A percentile compares a stretch with the other conserved stretches of the same genome.
These are phyloP conservation scores for Drosophila tripunctata DNA, from an alignment of 2,888 invertebrate genomes.

Conservation along the genomic window DNA sequence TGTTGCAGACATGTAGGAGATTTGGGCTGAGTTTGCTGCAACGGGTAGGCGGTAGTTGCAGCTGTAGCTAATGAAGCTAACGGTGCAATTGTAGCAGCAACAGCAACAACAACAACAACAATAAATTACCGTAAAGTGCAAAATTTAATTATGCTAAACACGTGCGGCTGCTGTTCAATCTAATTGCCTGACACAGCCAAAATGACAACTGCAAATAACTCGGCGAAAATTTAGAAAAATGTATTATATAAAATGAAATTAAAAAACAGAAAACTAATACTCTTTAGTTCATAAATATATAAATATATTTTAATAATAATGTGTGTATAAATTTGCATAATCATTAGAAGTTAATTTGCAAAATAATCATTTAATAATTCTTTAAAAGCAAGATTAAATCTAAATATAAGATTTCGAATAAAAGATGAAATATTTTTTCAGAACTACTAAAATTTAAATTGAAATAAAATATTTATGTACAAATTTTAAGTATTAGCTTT, in stretches of 20 bases:
- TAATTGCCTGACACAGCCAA: constrained; percentile 63
- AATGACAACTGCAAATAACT: constrained; percentile 34
- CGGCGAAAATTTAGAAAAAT: not conserved
- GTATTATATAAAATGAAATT: not conserved
- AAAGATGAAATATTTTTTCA: too few species aligned
- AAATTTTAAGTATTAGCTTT: not conserved
- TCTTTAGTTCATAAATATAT: too few species aligned
- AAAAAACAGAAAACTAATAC: not conserved
- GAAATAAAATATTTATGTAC: too few species aligned
- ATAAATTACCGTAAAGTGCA: constrained; percentile 68
- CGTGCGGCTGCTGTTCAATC: constrained; percentile 66
- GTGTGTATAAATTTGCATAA: too few species aligned
- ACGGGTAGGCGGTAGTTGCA: constrained; percentile 52
- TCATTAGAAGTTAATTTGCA: too few species aligned
- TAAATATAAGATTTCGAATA: too few species aligned
- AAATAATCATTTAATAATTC: too few species aligned
- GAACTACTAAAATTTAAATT: too few species aligned
- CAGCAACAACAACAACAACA: constrained; percentile 25
- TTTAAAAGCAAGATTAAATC: too few species aligned
- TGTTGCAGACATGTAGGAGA: constrained; percentile 42
- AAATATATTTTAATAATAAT: too few species aligned
- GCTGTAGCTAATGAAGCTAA: constrained; percentile 75
- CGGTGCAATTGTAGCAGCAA: constrained; percentile 43
- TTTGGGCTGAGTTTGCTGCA: constrained; percentile 18
- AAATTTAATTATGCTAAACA: constrained; percentile 73